A percentile compares a stretch with the other conserved stretches of the same genome.
phyloP scores from a whole-genome alignment of 2,113 vertebrate genomes.

The Uria aalge region DNA sequence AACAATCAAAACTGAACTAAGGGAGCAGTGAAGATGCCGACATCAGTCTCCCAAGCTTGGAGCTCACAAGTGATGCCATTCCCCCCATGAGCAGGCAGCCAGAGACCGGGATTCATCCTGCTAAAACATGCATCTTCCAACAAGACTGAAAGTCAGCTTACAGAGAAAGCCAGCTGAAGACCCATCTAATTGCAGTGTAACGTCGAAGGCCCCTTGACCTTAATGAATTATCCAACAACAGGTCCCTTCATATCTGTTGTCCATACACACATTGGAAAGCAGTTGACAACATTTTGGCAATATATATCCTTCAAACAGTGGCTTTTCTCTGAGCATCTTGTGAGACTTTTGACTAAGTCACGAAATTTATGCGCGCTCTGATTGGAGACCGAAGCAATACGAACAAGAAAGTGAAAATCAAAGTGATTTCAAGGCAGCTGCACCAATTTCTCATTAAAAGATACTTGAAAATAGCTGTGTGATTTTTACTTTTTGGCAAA shows the following conservation, averaged over 20 bases:
- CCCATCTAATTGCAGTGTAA: fast-evolving
- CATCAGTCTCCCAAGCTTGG: fast-evolving
- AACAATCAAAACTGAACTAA: neutral
- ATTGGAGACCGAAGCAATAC: neutral
- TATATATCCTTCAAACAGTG: neutral
- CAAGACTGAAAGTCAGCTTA: neutral
- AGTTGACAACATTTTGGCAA: neutral
- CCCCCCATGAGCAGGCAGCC: neutral
- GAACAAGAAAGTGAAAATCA: neutral
- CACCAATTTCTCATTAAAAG: constrained; percentile 18
- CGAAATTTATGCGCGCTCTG: fast-evolving
- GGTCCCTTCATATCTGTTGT: too few relatives aligned
- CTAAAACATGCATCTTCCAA: neutral
- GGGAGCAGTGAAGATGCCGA: neutral
- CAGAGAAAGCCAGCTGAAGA: neutral
- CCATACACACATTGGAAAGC: neutral
- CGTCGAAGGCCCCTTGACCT: neutral
- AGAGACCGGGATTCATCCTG: neutral
- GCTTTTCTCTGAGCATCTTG: neutral
- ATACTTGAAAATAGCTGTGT: constrained; percentile 18
- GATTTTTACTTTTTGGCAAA: constrained; percentile 23
- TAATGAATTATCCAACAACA: neutral
- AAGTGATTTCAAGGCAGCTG: constrained; percentile 13
- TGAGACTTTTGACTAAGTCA: neutral
- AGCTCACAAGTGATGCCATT: neutral